Evolutionary conservation across 2,888 invertebrate species (phyloP), one percentile per base, ranked within the genome.

Genomic region (Chymomyza fuscimana): DNA sequence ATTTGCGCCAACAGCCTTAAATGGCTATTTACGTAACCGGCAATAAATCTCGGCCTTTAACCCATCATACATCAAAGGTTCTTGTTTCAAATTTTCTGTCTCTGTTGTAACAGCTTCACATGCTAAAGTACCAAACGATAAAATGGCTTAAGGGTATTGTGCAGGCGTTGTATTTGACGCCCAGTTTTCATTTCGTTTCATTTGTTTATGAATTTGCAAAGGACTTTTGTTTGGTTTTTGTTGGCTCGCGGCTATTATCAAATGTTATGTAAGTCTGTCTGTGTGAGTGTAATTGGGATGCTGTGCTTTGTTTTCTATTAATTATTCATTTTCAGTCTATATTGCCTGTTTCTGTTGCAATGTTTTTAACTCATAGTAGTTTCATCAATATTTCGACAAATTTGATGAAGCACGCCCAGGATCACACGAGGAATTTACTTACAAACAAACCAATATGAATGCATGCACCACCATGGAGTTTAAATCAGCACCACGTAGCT

Each of bases 201-300:
- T 78, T 86, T 74, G 70, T 67, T 70, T 74, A 46, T 72, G 71
- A 74, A 75, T 82, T 77, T 78, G 75, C 76, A 80, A 73, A 73
- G 25, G 60, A 73, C 67, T 69, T 69, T 66, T 73, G 75, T 70
- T 71, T 64, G 65, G 25, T 46, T 64, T 61, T 67, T 77, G 67
- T 71, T 76, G 76, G 73, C 82, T 81, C 60, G 82, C 72, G 71
- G 86, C 73, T 74, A 79, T 76, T 64, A 19, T 7, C 54, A 22
- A 54, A 15, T 22, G 10, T 54, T n/a, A 22, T 54, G 22, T n/a
- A 19, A 16, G n/a, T 22, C 15, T 54, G 51, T 51, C 10, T 54
- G 54, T 67, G 63, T 50, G 32, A 25, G 29, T 16, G n/a, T 25
- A 16, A 46, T 46, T 10, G 0, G 10, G 40, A 10, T 12, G 12